These are phyloP conservation scores for Aplidium turbinatum DNA, from an alignment of 23 tunicate species.

Conservation along the genomic window DNA sequence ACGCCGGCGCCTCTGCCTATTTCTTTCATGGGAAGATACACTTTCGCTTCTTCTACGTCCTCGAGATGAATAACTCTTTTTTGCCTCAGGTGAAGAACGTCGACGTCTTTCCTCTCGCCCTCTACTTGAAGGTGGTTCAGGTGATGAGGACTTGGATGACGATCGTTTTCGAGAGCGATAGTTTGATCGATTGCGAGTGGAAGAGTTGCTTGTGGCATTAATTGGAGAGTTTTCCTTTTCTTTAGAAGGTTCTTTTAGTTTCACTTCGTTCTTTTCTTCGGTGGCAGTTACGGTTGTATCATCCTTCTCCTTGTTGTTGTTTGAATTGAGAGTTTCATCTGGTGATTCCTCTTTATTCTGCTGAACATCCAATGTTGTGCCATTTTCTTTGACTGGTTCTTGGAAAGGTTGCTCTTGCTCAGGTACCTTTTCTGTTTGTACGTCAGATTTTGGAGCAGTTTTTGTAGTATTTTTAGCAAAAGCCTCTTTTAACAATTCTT, in stretches of 20 bases:
- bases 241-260: background rate
- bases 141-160: conserved; percentile 6
- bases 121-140: background rate
- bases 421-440: background rate
- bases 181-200: conserved; percentile 10
- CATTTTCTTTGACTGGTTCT: conserved; percentile 5
- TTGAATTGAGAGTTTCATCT: background rate
- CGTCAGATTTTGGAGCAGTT: too few species aligned
- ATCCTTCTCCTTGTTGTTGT: background rate
- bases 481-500: background rate
- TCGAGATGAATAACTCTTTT: background rate
- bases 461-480: too few species aligned
- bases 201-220: conserved; percentile 11
- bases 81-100: background rate
- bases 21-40: background rate
- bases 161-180: conserved; percentile 32
- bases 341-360: background rate
- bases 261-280: conserved; percentile 6
- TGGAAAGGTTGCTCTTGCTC: background rate
- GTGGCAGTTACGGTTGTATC: background rate
- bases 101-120: background rate
- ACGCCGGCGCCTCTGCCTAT: background rate
- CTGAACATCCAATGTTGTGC: too few species aligned
- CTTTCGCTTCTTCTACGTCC: conserved; percentile 7
- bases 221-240: conserved; percentile 9